A percentile compares a stretch with the other conserved stretches of the same genome.
phyloP scores from a whole-genome alignment of 2,888 invertebrate genomes.

The Philereme transversata region DNA sequence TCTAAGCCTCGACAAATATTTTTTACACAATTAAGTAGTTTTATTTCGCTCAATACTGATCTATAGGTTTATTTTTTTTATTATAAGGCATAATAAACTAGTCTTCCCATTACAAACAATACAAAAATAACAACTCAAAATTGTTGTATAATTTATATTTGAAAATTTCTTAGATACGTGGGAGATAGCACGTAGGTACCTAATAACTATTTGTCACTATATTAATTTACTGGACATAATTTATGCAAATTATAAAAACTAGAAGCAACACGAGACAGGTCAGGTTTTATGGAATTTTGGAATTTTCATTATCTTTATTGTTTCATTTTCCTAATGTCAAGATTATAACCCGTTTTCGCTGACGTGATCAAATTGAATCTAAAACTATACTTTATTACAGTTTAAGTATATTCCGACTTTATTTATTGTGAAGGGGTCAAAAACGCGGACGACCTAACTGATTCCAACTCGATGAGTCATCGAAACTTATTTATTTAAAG shows the following conservation, averaged over 20 bases:
- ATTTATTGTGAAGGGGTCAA: slow-evolving; percentile 36
- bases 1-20: not conserved
- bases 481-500: slow-evolving; percentile 23
- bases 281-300: slow-evolving; percentile 73
- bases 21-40: not conserved
- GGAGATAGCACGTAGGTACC: slow-evolving; percentile 49
- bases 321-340: slow-evolving; percentile 61
- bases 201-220: slow-evolving; percentile 78
- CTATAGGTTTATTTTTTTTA: not conserved
- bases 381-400: slow-evolving; percentile 36
- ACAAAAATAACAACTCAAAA: slow-evolving; percentile 12
- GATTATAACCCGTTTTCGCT: slow-evolving; percentile 37
- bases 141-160: slow-evolving; percentile 20
- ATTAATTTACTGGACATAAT: slow-evolving; percentile 67
- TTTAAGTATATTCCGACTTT: slow-evolving; percentile 30
- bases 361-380: slow-evolving; percentile 31
- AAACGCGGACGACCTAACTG: slow-evolving; percentile 25
- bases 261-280: slow-evolving; percentile 58
- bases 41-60: no score
- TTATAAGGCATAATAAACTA: slow-evolving; percentile 1
- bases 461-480: slow-evolving; percentile 31
- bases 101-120: not conserved
- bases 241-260: slow-evolving; percentile 71
- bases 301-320: slow-evolving; percentile 77
- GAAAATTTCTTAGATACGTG: slow-evolving; percentile 62